Evolutionary conservation across 2,797 vertebrate species (phyloP).

Genomic region (Arrhamphus sclerolepis): DNA sequence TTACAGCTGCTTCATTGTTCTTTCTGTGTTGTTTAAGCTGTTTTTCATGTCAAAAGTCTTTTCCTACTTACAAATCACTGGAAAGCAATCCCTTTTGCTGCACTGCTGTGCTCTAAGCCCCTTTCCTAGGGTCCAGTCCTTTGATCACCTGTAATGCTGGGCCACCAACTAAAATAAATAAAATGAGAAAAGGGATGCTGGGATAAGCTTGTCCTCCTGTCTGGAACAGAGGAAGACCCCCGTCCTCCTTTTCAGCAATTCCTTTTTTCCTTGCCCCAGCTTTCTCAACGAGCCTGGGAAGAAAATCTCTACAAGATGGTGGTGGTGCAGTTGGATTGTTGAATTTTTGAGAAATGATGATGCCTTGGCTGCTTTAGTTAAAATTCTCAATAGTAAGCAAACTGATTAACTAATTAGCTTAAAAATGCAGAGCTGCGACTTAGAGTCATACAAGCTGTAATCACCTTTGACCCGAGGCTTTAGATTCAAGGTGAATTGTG

Average conservation of each 20-base stretch:
- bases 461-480: constrained; percentile 54
- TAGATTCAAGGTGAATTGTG: constrained; percentile 61
- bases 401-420: constrained; percentile 72
- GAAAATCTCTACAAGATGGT: constrained; percentile 56
- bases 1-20: constrained; percentile 90
- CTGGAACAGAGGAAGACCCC: constrained; percentile 53
- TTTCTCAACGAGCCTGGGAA: constrained; percentile 76
- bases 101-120: constrained; percentile 83
- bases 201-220: constrained; percentile 82
- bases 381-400: constrained; percentile 65
- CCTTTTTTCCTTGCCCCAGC: constrained; percentile 52
- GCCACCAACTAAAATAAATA: constrained; percentile 82
- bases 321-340: constrained; percentile 54
- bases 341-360: constrained; percentile 68
- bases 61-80: constrained; percentile 91
- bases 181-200: constrained; percentile 65
- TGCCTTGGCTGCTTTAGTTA: constrained; percentile 61
- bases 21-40: constrained; percentile 87
- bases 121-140: constrained; percentile 84
- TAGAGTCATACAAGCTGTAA: constrained; percentile 21
- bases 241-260: constrained; percentile 64
- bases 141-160: constrained; percentile 89
- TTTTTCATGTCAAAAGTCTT: constrained; percentile 93
- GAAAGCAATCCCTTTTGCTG: constrained; percentile 85
- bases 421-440: constrained; percentile 44